Conservation (phyloP, 2,113 vertebrate genomes). For the Lagopus muta region DNA sequence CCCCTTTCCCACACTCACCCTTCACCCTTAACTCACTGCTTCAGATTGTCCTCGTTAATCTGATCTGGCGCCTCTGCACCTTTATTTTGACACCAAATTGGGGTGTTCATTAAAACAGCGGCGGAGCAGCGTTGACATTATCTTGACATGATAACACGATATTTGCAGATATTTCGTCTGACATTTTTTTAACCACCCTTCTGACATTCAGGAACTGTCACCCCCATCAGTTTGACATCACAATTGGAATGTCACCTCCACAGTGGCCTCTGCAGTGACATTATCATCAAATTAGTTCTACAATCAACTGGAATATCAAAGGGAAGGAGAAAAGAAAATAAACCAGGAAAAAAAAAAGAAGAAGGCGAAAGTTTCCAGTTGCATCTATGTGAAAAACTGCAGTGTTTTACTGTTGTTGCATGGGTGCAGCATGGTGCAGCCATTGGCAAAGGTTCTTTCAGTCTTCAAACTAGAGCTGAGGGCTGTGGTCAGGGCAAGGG, state of each 20-base stretch:
- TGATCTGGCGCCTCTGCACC: background rate
- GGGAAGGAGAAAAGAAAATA: background rate
- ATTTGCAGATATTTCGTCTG: conserved; percentile 17
- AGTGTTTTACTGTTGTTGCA: background rate
- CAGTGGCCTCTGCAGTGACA: background rate
- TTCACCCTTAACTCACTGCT: background rate
- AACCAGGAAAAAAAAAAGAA: too few relatives aligned
- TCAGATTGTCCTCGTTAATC: background rate
- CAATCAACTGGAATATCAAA: background rate
- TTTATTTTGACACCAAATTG: conserved; percentile 21
- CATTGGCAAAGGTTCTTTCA: background rate
- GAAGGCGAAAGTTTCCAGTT: background rate
- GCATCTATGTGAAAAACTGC: background rate
- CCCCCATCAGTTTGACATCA: background rate
- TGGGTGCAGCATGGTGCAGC: background rate
- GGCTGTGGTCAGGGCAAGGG: background rate
- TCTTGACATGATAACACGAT: background rate
- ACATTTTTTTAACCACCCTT: conserved; percentile 29
- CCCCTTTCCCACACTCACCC: background rate
- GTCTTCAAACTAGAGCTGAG: background rate
- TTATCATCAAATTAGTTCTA: conserved; percentile 8
- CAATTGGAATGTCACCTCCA: background rate
- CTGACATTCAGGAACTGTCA: conserved; percentile 6
- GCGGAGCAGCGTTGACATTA: conserved; percentile 28
- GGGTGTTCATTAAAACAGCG: conserved; percentile 3